Conservation (phyloP, 2,113 vertebrate species). For the Poeciliopsis turrubarensis region DNA sequence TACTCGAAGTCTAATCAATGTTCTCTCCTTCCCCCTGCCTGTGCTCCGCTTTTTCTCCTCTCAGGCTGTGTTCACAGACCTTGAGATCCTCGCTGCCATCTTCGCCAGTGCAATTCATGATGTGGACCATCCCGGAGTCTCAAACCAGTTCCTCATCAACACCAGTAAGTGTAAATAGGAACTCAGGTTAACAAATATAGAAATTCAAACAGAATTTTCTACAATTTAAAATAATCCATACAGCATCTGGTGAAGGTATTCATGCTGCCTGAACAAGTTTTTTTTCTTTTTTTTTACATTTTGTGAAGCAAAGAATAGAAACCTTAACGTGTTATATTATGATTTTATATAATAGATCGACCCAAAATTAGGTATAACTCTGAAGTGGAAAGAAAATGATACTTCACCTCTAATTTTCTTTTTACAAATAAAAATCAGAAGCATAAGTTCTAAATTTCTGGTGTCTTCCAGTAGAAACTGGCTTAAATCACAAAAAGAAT, state of each 20-base stretch:
- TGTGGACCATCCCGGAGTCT: conserved; percentile 98
- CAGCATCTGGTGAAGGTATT: neutral
- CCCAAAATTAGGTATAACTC: too few relatives aligned
- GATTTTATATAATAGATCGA: too few relatives aligned
- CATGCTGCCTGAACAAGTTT: neutral
- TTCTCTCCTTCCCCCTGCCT: conserved; percentile 5
- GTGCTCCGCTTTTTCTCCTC: conserved; percentile 51
- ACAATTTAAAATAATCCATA: neutral
- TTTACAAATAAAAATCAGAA: neutral
- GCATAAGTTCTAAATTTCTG: neutral
- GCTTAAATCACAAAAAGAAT: neutral
- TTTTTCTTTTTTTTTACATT: too few relatives aligned
- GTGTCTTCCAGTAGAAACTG: neutral
- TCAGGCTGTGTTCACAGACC: conserved; percentile 98
- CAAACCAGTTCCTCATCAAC: conserved; percentile 99
- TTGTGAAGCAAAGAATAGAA: too few relatives aligned
- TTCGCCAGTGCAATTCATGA: conserved; percentile 99
- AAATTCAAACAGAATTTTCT: neutral
- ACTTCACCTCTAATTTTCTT: too few relatives aligned
- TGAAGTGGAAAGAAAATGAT: too few relatives aligned
- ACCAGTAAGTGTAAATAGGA: conserved; percentile 88
- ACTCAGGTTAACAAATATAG: conserved; percentile 2
- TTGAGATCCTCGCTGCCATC: conserved; percentile 98
- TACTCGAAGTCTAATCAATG: conserved; percentile 53
- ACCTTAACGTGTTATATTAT: too few relatives aligned